Conservation (phyloP, 2,888 invertebrate genomes). For the Mactromeris polynyma region DNA sequence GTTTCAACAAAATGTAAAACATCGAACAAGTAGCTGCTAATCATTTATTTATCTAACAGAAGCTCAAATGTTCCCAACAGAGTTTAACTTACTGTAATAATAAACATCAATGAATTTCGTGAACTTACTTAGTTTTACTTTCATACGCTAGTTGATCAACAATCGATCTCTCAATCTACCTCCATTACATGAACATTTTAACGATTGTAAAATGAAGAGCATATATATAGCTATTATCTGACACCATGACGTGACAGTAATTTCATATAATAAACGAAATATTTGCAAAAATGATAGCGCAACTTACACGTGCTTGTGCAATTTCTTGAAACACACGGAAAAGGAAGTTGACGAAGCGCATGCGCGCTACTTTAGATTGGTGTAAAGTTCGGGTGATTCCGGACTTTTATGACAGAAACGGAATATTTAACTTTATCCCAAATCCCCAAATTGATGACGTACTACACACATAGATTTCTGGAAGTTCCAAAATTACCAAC, state of each 20-base stretch:
- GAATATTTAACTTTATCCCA: not conserved
- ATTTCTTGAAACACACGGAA: conserved; percentile 51
- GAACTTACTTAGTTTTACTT: too few species aligned
- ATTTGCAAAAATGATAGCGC: not conserved
- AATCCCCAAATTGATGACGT: conserved; percentile 21
- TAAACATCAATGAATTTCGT: too few species aligned
- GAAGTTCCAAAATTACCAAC: not conserved
- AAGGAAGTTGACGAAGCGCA: conserved; percentile 58
- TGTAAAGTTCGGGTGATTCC: not conserved
- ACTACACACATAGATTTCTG: not conserved
- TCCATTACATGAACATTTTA: not conserved
- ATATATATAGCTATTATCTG: not conserved
- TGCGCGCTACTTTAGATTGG: conserved; percentile 16
- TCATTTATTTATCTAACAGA: too few species aligned
- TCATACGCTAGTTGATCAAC: not conserved
- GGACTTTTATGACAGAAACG: not conserved
- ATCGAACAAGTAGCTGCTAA: too few species aligned
- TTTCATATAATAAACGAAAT: not conserved
- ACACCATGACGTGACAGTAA: not conserved
- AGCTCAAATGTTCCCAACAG: too few species aligned
- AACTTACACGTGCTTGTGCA: conserved; percentile 77
- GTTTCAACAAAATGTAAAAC: too few species aligned
- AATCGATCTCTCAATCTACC: not conserved
- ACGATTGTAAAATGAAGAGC: not conserved
- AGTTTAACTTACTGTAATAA: too few species aligned